Base-by-base conservation (phyloP, 2,888 invertebrate species). In the Tetramorium bicarinatum region DNA sequence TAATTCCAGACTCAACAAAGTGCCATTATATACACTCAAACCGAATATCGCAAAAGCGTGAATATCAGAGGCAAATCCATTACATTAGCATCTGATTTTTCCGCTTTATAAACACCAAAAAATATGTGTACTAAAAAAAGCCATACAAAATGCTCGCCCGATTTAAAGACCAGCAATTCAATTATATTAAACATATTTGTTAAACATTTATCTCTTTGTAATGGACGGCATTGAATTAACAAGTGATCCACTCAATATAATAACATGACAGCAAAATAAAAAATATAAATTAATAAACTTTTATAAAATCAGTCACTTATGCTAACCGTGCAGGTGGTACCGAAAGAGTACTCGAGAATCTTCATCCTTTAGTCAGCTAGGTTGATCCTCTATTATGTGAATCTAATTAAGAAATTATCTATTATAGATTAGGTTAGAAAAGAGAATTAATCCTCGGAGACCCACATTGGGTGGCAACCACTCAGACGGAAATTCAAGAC, bases 301-400 rank as follows among this genome's bases (percentile, higher is more conserved):
- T 69, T 80, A 61, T 25, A 69, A 69, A 80, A 71, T 18, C 47
- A 61, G 66, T 54, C 47, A 56, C 66, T 69, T 74, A 64, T 62
- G 59, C 62, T 85, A 88, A 82, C 83, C 87, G 64, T 88, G 81
- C 80, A 90, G 83, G 85, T 87, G 88, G 52, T 90, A 90, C 44
- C 91, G 90, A 87, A 88, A 87, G 47, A 87, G 87, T 76, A 75
- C 54, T 72, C 64, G 80, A 64, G 77, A 84, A 49, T 83, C 54
- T 47, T 72, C 72, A 18, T 82, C 59, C 49, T 52, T 89, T 80
- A 91, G 94, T 95, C 95, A 95, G 93, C 95, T 95, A 41, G 92
- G 91, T 74, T 93, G 91, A 85, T 93, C 93, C 86, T 94, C 94
- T 76, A 94, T 93, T 87, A 95, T 94, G 76, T 93, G 94, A 84